Conservation (phyloP, 92 coral and sea anemone genomes). For the Metridium senile region DNA sequence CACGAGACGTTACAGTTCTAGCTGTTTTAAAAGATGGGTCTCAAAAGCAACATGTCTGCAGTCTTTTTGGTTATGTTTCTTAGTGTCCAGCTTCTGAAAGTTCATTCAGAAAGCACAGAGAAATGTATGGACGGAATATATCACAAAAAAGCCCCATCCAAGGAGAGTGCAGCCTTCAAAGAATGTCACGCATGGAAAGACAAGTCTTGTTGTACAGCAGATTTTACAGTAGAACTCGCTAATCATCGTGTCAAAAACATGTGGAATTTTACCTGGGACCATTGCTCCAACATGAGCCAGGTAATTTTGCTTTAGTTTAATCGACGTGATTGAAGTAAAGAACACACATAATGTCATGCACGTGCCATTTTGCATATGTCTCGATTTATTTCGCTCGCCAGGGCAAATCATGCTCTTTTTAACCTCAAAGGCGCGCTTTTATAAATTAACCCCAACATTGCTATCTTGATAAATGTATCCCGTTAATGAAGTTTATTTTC, state of each 20-base stretch:
- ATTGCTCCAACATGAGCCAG: slow-evolving; percentile 76
- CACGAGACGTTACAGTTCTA: too few relatives aligned
- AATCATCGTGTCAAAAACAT: slow-evolving; percentile 57
- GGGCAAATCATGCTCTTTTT: too few relatives aligned
- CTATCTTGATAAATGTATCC: too few relatives aligned
- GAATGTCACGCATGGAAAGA: slow-evolving; percentile 86
- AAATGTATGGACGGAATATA: slow-evolving; percentile 64
- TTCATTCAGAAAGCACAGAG: slow-evolving; percentile 28
- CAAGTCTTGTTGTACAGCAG: slow-evolving; percentile 80
- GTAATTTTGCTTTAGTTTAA: slow-evolving; percentile 39
- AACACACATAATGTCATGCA: too few relatives aligned
- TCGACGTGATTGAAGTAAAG: too few relatives aligned
- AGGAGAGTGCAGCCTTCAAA: slow-evolving; percentile 61
- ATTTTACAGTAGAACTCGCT: slow-evolving; percentile 66
- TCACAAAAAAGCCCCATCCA: slow-evolving; percentile 72
- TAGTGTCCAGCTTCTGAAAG: neutral
- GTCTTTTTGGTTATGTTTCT: neutral
- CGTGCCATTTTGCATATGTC: too few relatives aligned
- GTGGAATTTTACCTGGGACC: slow-evolving; percentile 87
- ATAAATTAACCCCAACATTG: too few relatives aligned
- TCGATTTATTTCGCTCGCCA: too few relatives aligned
- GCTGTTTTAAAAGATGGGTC: too few relatives aligned
- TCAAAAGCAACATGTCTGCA: neutral
- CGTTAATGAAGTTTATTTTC: too few relatives aligned
- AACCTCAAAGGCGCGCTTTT: too few relatives aligned